Conservation (phyloP, 2,888 invertebrate species). For the Scaptomyza parva region DNA sequence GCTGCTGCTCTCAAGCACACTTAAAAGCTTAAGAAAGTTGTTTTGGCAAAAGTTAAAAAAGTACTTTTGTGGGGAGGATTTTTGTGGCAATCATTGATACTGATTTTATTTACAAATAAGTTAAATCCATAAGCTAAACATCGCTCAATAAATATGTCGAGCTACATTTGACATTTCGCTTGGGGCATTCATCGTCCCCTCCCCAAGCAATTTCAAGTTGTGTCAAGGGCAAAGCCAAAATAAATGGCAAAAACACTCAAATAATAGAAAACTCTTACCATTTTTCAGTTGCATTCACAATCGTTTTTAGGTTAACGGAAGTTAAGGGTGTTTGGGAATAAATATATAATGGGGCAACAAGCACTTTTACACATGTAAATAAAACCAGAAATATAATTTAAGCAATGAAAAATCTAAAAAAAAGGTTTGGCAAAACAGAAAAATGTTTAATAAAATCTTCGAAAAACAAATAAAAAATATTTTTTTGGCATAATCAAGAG, state of each 20-base stretch:
- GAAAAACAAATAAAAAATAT: neutral
- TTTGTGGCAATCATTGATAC: constrained; percentile 16
- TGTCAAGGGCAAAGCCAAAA: constrained; percentile 35
- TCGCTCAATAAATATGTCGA: constrained; percentile 23
- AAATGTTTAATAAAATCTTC: neutral
- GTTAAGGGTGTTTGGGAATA: neutral
- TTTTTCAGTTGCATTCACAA: constrained; percentile 55
- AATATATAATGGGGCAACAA: neutral
- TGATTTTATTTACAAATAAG: constrained; percentile 35
- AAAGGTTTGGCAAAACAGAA: neutral
- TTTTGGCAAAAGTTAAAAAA: neutral
- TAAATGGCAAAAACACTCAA: constrained; percentile 29
- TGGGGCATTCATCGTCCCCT: neutral
- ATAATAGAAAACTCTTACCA: constrained; percentile 54
- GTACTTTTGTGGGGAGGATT: neutral
- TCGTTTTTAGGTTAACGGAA: constrained; percentile 61
- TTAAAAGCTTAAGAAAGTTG: neutral
- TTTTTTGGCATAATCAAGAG: neutral
- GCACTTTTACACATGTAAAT: neutral
- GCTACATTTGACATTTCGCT: constrained; percentile 16
- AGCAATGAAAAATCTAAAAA: neutral
- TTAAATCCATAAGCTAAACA: constrained; percentile 19
- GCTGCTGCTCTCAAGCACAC: no score
- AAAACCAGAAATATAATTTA: neutral
- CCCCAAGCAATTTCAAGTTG: neutral